Evolutionary conservation across 1,140 invertebrate species (phyloP).

Genomic region (Pygmarrhopalites habei): DNA sequence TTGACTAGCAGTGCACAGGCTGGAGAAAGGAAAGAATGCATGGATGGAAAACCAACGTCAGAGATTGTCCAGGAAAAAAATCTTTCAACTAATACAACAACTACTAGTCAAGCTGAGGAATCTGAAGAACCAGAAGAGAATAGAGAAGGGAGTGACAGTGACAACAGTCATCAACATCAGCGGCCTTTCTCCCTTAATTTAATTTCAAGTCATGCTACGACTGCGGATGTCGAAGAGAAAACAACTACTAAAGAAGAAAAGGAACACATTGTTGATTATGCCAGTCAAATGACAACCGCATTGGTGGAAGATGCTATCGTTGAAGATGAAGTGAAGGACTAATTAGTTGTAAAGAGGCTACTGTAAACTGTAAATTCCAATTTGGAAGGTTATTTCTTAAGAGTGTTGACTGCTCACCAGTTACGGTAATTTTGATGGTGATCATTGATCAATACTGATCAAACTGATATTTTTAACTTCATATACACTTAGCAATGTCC

Average conservation of each 20-base stretch:
- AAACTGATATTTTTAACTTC: too few species aligned
- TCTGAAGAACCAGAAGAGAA: background rate
- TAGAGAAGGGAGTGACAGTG: background rate
- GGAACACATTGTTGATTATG: slow-evolving; percentile 27
- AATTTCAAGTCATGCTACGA: background rate
- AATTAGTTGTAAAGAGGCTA: too few species aligned
- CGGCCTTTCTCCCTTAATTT: slow-evolving; percentile 23
- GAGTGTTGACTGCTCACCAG: too few species aligned
- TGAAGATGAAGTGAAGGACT: too few species aligned
- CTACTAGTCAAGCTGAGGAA: slow-evolving; percentile 9
- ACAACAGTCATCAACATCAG: slow-evolving; percentile 8
- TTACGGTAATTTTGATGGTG: too few species aligned
- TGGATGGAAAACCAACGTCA: background rate
- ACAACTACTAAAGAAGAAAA: background rate
- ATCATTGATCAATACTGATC: too few species aligned
- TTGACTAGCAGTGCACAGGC: background rate
- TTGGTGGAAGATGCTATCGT: slow-evolving; percentile 27
- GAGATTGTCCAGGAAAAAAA: too few species aligned
- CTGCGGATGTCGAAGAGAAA: background rate
- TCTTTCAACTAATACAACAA: too few species aligned
- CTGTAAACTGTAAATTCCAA: too few species aligned
- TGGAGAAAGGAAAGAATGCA: background rate
- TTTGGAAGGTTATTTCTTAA: too few species aligned
- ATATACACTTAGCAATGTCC: too few species aligned
- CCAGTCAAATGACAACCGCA: slow-evolving; percentile 25